Evolutionary conservation across 2,888 invertebrate species (phyloP).

Genomic region (Dryocosmus kuriphilus): DNA sequence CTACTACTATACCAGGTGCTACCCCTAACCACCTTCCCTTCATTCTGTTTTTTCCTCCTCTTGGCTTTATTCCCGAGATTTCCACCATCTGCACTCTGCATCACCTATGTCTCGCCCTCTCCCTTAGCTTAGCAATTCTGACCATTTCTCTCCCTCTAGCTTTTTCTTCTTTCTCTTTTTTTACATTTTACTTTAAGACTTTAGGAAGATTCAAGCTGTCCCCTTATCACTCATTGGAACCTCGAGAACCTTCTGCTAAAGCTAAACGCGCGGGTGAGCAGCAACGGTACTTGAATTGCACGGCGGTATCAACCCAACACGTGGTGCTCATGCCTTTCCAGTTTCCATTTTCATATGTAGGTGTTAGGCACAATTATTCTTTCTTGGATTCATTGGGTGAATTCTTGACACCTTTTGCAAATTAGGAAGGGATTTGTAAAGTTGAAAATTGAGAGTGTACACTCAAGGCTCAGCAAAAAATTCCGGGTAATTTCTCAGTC

Average conservation of each 20-base stretch:
- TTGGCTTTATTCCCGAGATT: constrained; percentile 51
- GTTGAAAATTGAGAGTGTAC: too few relatives aligned
- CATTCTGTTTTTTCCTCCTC: constrained; percentile 43
- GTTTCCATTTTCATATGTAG: neutral
- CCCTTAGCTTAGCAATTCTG: constrained; percentile 2
- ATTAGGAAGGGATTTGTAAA: too few relatives aligned
- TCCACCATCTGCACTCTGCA: constrained; percentile 49
- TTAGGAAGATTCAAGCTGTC: constrained; percentile 23
- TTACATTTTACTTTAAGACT: neutral
- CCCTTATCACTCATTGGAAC: neutral
- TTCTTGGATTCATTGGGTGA: neutral
- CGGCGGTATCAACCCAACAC: neutral
- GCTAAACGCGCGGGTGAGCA: constrained; percentile 13
- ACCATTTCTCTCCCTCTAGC: constrained; percentile 12
- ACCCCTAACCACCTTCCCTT: constrained; percentile 47
- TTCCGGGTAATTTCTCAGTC: too few relatives aligned
- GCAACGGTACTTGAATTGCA: constrained; percentile 19
- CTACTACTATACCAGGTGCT: constrained; percentile 52
- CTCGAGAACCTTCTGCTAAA: neutral
- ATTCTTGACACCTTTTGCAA: neutral
- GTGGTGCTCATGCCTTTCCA: neutral
- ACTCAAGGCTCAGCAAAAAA: too few relatives aligned
- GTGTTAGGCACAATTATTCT: neutral
- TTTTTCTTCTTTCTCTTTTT: constrained; percentile 4
- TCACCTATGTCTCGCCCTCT: constrained; percentile 22